Evolutionary conservation across 92 coral and sea anemone genomes (phyloP).

Genomic region (Blastomussa wellsi): DNA sequence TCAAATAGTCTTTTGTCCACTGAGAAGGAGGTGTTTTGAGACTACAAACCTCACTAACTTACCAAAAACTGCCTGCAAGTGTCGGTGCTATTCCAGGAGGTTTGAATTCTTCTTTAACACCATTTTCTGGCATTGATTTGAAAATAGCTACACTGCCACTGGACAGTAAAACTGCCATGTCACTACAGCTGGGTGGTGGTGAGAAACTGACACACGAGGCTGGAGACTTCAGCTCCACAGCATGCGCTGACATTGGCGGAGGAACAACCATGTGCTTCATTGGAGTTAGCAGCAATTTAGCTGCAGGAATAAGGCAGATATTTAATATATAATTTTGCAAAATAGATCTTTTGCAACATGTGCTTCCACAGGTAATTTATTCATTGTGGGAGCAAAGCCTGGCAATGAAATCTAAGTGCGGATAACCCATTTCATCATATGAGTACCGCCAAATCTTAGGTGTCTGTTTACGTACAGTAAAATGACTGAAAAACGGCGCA

Average conservation of each 20-base stretch:
- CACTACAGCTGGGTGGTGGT: slow-evolving; percentile 73
- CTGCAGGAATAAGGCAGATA: slow-evolving; percentile 8
- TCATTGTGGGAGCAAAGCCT: too few relatives aligned
- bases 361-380: too few relatives aligned
- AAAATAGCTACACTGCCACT: slow-evolving; percentile 71
- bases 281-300: slow-evolving; percentile 72
- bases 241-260: slow-evolving; percentile 91
- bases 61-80: slow-evolving; percentile 60
- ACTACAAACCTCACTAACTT: not conserved
- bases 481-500: too few relatives aligned
- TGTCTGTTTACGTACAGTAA: too few relatives aligned
- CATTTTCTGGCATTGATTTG: slow-evolving; percentile 31
- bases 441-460: too few relatives aligned
- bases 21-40: not conserved
- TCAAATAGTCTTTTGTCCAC: too few relatives aligned
- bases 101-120: slow-evolving; percentile 48
- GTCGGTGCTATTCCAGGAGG: slow-evolving; percentile 65
- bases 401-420: too few relatives aligned
- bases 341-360: not conserved
- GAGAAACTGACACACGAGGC: slow-evolving; percentile 76
- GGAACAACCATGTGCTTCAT: slow-evolving; percentile 90
- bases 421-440: too few relatives aligned
- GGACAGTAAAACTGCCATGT: slow-evolving; percentile 78
- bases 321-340: not conserved
- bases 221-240: slow-evolving; percentile 66